These are phyloP conservation scores for Chrysolina oricalcia DNA, from an alignment of 2,888 invertebrate species.

Conservation along the genomic window DNA sequence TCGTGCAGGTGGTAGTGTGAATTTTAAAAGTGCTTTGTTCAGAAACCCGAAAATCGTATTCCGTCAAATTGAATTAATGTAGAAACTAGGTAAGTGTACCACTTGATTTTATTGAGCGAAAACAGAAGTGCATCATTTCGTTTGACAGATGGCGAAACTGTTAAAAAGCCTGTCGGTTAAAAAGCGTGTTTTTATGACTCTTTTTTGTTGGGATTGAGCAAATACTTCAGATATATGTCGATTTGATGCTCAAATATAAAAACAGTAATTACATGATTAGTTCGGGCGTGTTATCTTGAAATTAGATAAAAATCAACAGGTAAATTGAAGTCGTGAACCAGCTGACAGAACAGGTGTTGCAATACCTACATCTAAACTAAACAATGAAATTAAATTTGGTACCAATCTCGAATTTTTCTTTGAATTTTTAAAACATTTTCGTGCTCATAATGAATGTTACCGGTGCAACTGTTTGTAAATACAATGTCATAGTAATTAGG, in stretches of 20 bases:
- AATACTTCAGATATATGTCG: not conserved
- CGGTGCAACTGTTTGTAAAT: not conserved
- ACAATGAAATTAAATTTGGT: too few species aligned
- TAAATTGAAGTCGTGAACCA: not conserved
- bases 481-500: slow-evolving; percentile 16
- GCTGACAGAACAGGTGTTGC: not conserved
- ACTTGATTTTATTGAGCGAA: not conserved
- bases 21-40: slow-evolving; percentile 40
- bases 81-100: not conserved
- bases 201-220: slow-evolving; percentile 1
- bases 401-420: not conserved
- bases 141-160: slow-evolving; percentile 1
- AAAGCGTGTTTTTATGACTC: not conserved
- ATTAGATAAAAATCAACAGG: slow-evolving; percentile 16
- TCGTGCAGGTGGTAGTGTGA: slow-evolving; percentile 52
- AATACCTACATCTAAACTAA: not conserved
- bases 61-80: not conserved
- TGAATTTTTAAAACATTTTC: not conserved
- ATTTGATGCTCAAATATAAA: not conserved
- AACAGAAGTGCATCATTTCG: not conserved
- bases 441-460: not conserved
- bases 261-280: not conserved
- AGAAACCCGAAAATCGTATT: slow-evolving; percentile 13
- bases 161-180: not conserved
- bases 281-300: not conserved